Percentiles rank a stretch among this genome's conserved stretches.
Conservation (phyloP, 2,797 vertebrate genomes). For the Clarias laeviceps region DNA sequence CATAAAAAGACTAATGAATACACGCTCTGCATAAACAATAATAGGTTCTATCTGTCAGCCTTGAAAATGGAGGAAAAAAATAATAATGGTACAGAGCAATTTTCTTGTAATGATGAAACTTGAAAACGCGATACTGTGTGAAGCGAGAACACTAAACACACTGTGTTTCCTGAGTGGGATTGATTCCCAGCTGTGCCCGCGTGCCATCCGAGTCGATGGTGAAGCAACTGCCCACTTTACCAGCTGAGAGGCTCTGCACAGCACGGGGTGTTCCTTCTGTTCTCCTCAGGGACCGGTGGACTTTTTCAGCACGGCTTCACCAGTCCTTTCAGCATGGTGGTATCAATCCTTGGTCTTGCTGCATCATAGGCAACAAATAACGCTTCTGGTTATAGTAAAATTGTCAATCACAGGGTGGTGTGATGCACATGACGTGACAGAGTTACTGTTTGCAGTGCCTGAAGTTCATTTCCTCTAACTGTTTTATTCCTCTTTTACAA, state of each 20-base stretch:
- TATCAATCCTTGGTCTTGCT: neutral
- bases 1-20: conserved; percentile 15
- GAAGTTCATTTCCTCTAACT: neutral
- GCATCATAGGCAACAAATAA: conserved; percentile 1
- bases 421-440: neutral
- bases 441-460: neutral
- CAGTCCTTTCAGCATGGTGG: neutral
- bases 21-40: neutral
- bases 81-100: neutral
- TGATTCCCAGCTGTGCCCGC: conserved; percentile 21
- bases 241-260: conserved; percentile 15
- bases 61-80: neutral
- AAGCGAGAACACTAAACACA: conserved; percentile 9
- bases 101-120: conserved; percentile 3
- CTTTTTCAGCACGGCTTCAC: conserved; percentile 16
- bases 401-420: neutral
- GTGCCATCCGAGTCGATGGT: conserved; percentile 2
- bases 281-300: neutral
- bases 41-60: neutral
- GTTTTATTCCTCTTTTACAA: neutral
- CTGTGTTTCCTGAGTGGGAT: conserved; percentile 14
- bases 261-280: conserved; percentile 6
- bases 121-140: neutral
- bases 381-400: neutral
- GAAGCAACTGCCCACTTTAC: conserved; percentile 31